Evolutionary conservation across 2,888 invertebrate genomes (phyloP), one percentile per base, ranked within the genome.

Genomic region (Melanargia galathea): DNA sequence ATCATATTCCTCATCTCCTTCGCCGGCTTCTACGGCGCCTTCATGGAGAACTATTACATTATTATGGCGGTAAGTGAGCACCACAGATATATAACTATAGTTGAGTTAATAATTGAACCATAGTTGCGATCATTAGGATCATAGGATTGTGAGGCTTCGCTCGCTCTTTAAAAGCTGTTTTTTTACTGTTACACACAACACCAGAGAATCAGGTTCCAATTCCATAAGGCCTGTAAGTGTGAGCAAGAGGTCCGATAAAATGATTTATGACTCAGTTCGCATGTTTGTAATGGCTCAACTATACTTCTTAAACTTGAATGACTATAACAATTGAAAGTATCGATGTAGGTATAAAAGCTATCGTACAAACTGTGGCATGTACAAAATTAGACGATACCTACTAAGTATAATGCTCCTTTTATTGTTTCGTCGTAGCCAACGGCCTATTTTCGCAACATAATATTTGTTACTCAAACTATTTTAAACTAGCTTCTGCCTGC

Each of bases 1-100:
- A 92, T 96, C 70, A 94, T 96, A 74, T 94, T 97, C 81, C 81
- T 96, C 69, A 94, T 97, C 55, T 94, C 97, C 0, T 96, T 96
- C 83, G 95, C 97, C 75, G 97, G 97, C 64, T 97, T 97, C 87
- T 97, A 96, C 87, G 97, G 97, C 48, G 97, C 97, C 0, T 93
- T 95, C 71, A 94, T 94, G 77, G 97, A 97, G 82, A 97, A 95
- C 84, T 95, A 97, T 80, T 94, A 95, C 77, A 94, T 97, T 93
- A 94, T 95, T 45, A 92, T 96, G 79, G 94, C 94, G 78, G 95
- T 95, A 87, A 93, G 93, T 91, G 45, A 8, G 33, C 30, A 8
- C 13, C 30, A 51, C 33, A 6, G 6, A 33, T 33, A 33, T 33
- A 33, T n/a, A n/a, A n/a, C n/a, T n/a, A n/a, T n/a, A n/a, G n/a